phyloP scores from a whole-genome alignment of 2,113 vertebrate species.

The Aegypius monachus region DNA sequence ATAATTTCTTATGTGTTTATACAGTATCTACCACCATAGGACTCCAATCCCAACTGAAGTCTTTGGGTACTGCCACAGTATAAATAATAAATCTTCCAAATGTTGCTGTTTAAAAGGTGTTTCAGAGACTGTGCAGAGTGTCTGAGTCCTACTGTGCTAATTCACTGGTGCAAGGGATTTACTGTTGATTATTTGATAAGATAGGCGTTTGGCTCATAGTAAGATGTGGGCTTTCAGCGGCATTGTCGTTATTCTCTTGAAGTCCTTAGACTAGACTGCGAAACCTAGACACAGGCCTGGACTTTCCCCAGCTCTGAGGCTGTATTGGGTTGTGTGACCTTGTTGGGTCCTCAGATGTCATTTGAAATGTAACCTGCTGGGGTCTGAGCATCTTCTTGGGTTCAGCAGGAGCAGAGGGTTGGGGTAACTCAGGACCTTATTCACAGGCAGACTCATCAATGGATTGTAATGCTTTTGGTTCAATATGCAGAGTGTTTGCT shows the following conservation, averaged over 20 bases:
- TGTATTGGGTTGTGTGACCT: not conserved
- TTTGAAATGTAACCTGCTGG: not conserved
- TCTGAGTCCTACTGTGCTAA: not conserved
- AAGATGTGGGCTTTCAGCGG: not conserved
- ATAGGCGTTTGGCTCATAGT: not conserved
- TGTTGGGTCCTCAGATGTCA: not conserved
- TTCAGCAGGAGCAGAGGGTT: not conserved
- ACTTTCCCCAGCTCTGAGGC: not conserved
- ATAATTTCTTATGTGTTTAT: not conserved
- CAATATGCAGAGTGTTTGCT: not conserved
- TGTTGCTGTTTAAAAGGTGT: not conserved
- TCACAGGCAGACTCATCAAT: not conserved
- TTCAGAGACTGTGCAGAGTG: not conserved
- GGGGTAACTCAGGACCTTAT: not conserved
- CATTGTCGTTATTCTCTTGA: not conserved
- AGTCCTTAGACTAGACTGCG: not conserved
- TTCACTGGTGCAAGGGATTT: not conserved
- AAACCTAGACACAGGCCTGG: not conserved
- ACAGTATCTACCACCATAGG: accelerated
- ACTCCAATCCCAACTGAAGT: not conserved
- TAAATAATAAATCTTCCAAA: not conserved
- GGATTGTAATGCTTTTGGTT: not conserved
- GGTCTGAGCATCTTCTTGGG: not conserved
- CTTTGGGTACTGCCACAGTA: not conserved
- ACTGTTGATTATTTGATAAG: not conserved